phyloP scores from a whole-genome alignment of 1,140 invertebrate genomes.

The Drosophila pachea region DNA sequence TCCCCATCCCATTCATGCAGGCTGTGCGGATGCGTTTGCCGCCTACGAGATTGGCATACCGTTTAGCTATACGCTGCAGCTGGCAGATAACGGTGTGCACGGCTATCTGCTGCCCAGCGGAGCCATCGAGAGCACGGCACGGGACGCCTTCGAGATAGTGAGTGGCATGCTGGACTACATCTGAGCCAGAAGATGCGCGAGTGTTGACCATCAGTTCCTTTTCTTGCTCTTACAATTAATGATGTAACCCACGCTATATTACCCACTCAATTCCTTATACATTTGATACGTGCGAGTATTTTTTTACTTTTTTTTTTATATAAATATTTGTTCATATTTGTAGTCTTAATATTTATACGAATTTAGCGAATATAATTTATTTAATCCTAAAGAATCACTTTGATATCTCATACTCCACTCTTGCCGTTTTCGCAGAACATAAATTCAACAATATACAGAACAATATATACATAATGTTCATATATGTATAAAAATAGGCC shows the following conservation, averaged over 20 bases:
- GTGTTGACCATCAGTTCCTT: constrained; percentile 31
- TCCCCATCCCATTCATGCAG: constrained; percentile 49
- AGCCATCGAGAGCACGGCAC: constrained; percentile 86
- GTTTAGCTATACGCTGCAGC: constrained; percentile 88
- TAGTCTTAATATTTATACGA: constrained; percentile 40
- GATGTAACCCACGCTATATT: constrained; percentile 4
- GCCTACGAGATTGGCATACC: constrained; percentile 84
- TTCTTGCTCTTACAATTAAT: constrained; percentile 7
- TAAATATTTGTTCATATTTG: constrained; percentile 26
- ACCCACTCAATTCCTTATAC: constrained; percentile 1
- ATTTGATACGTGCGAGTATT: background rate
- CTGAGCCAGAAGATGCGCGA: constrained; percentile 6
- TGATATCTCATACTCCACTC: background rate
- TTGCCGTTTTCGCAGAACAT: background rate
- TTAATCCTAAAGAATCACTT: constrained; percentile 18
- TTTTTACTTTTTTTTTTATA: constrained; percentile 40
- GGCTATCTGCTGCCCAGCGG: constrained; percentile 89
- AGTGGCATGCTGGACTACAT: constrained; percentile 84
- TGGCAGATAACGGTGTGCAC: constrained; percentile 86
- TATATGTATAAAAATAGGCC: background rate
- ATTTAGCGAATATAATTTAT: constrained; percentile 33
- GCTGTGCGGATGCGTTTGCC: constrained; percentile 87
- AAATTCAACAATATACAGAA: background rate
- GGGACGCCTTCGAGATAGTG: constrained; percentile 90
- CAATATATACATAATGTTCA: background rate